Conservation (phyloP, 2,888 invertebrate species). For the Caenorhabditis angaria region DNA sequence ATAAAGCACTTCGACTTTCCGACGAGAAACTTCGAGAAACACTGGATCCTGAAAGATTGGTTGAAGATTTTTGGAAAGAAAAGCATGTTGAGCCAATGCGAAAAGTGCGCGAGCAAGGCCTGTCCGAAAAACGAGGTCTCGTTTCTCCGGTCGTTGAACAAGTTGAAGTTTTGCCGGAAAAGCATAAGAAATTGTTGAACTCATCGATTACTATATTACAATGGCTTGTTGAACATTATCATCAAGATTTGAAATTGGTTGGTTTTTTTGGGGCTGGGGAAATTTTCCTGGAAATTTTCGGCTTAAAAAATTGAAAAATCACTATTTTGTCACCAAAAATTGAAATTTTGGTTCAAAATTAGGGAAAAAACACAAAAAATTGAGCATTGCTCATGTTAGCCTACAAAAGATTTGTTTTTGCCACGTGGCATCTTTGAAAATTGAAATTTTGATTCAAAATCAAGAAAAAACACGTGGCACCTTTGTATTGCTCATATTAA, state of each 20-base stretch:
- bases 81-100: not conserved
- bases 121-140: not conserved
- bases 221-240: not conserved
- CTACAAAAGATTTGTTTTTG: too few relatives aligned
- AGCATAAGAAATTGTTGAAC: not conserved
- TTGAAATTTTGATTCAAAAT: too few relatives aligned
- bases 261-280: not conserved
- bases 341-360: too few relatives aligned
- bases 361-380: too few relatives aligned
- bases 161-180: not conserved
- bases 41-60: not conserved
- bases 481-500: too few relatives aligned
- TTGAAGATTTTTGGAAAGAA: conserved; percentile 1
- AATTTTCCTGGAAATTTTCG: too few relatives aligned
- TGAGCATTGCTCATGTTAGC: too few relatives aligned
- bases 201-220: not conserved
- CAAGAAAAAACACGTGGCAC: too few relatives aligned
- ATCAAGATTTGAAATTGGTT: not conserved
- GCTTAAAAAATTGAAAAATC: too few relatives aligned
- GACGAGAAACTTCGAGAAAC: not conserved
- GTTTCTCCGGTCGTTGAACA: not conserved
- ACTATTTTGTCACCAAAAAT: too few relatives aligned
- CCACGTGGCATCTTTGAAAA: too few relatives aligned
- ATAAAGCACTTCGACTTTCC: not conserved
- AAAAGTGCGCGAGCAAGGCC: not conserved